phyloP scores from a whole-genome alignment of 1,140 invertebrate species.

The Helicoverpa zea region DNA sequence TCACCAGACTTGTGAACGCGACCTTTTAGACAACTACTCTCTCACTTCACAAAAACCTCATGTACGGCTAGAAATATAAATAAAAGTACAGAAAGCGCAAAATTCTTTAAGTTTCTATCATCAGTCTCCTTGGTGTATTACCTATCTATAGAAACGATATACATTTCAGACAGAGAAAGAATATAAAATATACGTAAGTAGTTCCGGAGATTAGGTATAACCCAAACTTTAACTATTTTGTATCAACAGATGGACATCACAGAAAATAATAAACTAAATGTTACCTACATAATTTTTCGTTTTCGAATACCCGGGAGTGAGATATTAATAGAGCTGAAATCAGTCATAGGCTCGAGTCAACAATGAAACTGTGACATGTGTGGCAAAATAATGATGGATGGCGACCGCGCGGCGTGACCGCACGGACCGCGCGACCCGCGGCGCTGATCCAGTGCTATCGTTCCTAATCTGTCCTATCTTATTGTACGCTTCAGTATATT shows the following conservation, averaged over 20 bases:
- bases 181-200: neutral
- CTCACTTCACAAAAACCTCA: no score
- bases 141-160: no score
- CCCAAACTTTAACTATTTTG: no score
- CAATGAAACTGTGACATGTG: slow-evolving; percentile 8
- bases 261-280: neutral
- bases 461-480: slow-evolving; percentile 4
- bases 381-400: slow-evolving; percentile 9
- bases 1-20: neutral
- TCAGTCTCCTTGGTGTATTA: no score
- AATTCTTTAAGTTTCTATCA: no score
- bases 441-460: neutral
- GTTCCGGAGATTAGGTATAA: neutral
- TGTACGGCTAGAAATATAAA: no score
- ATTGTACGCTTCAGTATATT: slow-evolving; percentile 22
- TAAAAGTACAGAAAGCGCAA: no score
- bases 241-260: neutral
- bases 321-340: slow-evolving; percentile 12
- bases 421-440: neutral
- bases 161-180: no score
- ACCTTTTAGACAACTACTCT: no score
- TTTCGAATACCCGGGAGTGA: neutral
- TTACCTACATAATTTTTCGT: neutral
- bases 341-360: slow-evolving; percentile 14
- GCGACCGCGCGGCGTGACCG: neutral